Evolutionary conservation across 1,140 invertebrate genomes (phyloP).

Genomic region (Drosophila neocordata): DNA sequence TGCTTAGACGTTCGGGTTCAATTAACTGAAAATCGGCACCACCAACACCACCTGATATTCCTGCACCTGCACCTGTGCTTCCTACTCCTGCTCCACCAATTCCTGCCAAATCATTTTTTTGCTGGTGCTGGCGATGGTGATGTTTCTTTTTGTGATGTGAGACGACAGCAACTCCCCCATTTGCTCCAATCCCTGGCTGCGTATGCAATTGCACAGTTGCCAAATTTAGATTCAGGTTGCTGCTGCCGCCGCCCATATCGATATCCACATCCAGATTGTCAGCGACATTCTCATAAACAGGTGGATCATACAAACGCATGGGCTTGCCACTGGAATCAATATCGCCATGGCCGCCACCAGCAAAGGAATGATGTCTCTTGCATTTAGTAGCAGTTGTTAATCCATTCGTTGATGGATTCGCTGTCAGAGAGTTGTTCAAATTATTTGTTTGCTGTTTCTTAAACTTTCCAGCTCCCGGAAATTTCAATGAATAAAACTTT

Average conservation of each 20-base stretch:
- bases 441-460: slow-evolving; percentile 38
- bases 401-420: slow-evolving; percentile 17
- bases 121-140: slow-evolving; percentile 76
- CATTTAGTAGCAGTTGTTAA: slow-evolving; percentile 43
- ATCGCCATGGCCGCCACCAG: slow-evolving; percentile 72
- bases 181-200: slow-evolving; percentile 35
- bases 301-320: slow-evolving; percentile 69
- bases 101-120: slow-evolving; percentile 61
- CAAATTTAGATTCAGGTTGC: slow-evolving; percentile 31
- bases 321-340: slow-evolving; percentile 59
- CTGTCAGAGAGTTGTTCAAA: slow-evolving; percentile 39
- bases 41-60: slow-evolving; percentile 15
- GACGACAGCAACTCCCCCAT: slow-evolving; percentile 30
- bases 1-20: slow-evolving; percentile 75
- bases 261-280: slow-evolving; percentile 29
- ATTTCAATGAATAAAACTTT: slow-evolving; percentile 79
- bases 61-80: slow-evolving; percentile 4
- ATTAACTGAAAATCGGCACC: slow-evolving; percentile 62
- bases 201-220: slow-evolving; percentile 67
- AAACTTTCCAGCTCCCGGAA: slow-evolving; percentile 40
- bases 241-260: slow-evolving; percentile 32
- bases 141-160: slow-evolving; percentile 70
- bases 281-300: slow-evolving; percentile 83
- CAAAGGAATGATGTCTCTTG: slow-evolving; percentile 76
- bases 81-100: slow-evolving; percentile 19